Conservation (phyloP, 2,888 invertebrate genomes). For the Orchestes rusci region DNA sequence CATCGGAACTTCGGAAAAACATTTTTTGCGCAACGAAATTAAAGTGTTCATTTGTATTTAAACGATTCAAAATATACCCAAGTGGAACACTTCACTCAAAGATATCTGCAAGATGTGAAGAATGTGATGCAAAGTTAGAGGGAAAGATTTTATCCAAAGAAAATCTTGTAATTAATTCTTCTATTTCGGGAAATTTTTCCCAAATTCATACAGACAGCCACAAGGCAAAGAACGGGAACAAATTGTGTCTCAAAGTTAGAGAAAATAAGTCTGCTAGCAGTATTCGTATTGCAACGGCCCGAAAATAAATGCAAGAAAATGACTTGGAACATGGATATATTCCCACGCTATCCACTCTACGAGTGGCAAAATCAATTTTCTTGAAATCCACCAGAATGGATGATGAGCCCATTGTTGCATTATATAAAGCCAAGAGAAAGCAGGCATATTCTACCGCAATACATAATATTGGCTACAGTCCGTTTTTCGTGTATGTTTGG, state of each 20-base stretch:
- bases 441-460: conserved; percentile 1
- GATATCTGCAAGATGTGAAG: conserved; percentile 2
- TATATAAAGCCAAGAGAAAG: not conserved
- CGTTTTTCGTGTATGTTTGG: conserved; percentile 7
- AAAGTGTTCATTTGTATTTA: conserved; percentile 1
- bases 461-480: conserved; percentile 5
- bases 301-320: not conserved
- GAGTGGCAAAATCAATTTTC: not conserved
- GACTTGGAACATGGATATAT: conserved; percentile 1
- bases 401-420: conserved; percentile 1
- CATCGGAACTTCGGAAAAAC: not conserved
- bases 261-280: conserved; percentile 7
- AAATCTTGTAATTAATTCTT: not conserved
- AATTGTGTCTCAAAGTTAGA: not conserved
- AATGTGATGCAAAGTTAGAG: conserved; percentile 1
- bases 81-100: not conserved
- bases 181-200: not conserved
- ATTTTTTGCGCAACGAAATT: too few species aligned
- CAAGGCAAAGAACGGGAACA: not conserved
- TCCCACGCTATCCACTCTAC: not conserved
- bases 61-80: not conserved
- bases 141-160: not conserved
- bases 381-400: not conserved
- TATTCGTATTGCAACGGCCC: conserved; percentile 2
- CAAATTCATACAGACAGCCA: not conserved